Evolutionary conservation across 2,888 invertebrate genomes (phyloP).

Genomic region (Pristionchus mayeri): DNA sequence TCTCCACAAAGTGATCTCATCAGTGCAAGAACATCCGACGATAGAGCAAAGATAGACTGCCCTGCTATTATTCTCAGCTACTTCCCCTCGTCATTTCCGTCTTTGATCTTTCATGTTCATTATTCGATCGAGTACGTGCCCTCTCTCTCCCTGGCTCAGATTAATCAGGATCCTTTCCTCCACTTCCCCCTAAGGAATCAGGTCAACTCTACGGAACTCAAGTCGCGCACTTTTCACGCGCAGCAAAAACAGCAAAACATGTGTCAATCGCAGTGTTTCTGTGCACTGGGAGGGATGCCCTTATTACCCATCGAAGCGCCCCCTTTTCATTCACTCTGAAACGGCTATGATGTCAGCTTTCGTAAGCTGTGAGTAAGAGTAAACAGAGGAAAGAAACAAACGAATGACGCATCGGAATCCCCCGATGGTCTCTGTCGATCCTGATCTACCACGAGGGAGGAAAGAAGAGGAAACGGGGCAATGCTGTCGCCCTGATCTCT

Average conservation of each 20-base stretch:
- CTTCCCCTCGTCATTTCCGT: not conserved
- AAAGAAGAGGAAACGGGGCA: not conserved
- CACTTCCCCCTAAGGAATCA: not conserved
- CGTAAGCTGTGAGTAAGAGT: not conserved
- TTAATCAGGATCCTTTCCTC: not conserved
- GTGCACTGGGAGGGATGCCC: slow-evolving; percentile 16
- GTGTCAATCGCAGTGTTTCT: slow-evolving; percentile 36
- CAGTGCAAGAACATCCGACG: not conserved
- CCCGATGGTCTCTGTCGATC: slow-evolving; percentile 9
- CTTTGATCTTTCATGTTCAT: slow-evolving; percentile 11
- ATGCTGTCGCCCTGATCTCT: too few relatives aligned
- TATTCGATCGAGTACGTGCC: slow-evolving; percentile 1
- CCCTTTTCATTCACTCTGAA: not conserved
- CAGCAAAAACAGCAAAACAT: slow-evolving; percentile 2
- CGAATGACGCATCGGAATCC: not conserved
- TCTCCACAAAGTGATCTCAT: not conserved
- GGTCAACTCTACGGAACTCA: not conserved
- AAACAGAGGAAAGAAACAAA: not conserved
- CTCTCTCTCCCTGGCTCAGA: not conserved
- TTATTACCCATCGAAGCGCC: not conserved
- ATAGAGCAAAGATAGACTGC: too few relatives aligned
- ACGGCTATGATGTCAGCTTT: not conserved
- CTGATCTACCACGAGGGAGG: not conserved
- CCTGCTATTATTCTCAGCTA: too few relatives aligned
- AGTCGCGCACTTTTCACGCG: not conserved